These are phyloP conservation scores for Labia minor DNA, from an alignment of 2,888 invertebrate species.

Conservation along the genomic window DNA sequence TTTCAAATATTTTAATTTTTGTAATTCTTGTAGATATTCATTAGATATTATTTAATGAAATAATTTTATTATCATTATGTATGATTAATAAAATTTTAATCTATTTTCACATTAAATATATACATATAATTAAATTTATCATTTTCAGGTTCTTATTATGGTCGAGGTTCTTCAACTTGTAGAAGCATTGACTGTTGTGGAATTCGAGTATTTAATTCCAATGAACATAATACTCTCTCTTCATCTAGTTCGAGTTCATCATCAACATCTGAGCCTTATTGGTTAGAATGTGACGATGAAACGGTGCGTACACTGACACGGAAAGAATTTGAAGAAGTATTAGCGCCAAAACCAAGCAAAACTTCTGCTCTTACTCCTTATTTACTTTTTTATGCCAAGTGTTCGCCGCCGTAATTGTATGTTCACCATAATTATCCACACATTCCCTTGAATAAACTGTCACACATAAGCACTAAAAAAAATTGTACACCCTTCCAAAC, in stretches of 20 bases:
- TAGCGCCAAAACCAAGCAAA: slow-evolving; percentile 58
- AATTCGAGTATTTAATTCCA: slow-evolving; percentile 34
- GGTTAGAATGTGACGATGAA: slow-evolving; percentile 85
- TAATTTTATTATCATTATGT: no score
- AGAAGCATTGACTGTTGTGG: slow-evolving; percentile 50
- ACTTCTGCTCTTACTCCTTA: slow-evolving; percentile 72
- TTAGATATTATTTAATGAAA: no score
- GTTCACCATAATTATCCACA: background rate
- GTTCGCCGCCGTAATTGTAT: slow-evolving; percentile 15
- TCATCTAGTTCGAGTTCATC: slow-evolving; percentile 20
- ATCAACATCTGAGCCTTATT: slow-evolving; percentile 40
- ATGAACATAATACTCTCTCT: slow-evolving; percentile 30
- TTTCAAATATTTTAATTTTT: no score
- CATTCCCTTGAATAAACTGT: background rate
- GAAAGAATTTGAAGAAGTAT: slow-evolving; percentile 65
- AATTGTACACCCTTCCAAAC: background rate
- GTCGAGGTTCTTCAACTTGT: slow-evolving; percentile 34
- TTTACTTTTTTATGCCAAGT: slow-evolving; percentile 68
- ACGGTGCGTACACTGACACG: slow-evolving; percentile 66
- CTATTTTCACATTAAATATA: no score
- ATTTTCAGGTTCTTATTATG: slow-evolving; percentile 13
- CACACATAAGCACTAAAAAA: background rate
- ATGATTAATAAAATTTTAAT: no score
- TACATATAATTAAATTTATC: background rate
- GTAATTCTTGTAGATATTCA: no score